Evolutionary conservation across 2,888 invertebrate genomes (phyloP).

Genomic region (Anthophora plumipes): DNA sequence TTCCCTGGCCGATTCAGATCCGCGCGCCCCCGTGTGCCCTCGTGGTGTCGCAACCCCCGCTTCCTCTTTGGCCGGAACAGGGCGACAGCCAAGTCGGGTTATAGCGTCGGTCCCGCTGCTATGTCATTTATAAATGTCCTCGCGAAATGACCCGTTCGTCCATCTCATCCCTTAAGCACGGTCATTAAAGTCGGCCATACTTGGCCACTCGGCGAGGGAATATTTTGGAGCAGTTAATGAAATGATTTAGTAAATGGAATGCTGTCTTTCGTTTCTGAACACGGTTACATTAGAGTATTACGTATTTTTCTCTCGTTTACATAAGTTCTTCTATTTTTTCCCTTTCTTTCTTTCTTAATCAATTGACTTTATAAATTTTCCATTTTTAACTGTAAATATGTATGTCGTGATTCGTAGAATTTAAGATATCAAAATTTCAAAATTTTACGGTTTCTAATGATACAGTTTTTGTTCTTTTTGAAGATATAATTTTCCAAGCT

Average conservation of each 20-base stretch:
- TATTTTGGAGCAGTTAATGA: conserved; percentile 58
- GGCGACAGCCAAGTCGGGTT: conserved; percentile 72
- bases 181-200: conserved; percentile 82
- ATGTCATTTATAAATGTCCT: conserved; percentile 84
- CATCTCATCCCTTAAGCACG: conserved; percentile 82
- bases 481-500: no score
- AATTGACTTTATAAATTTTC: neutral
- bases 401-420: no score
- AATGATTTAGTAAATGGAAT: conserved; percentile 57
- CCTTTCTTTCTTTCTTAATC: neutral
- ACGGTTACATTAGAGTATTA: neutral
- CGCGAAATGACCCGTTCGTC: conserved; percentile 84
- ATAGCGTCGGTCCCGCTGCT: conserved; percentile 78
- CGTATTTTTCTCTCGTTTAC: neutral
- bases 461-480: no score
- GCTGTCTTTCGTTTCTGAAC: neutral
- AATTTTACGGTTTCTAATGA: no score
- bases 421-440: no score
- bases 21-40: conserved; percentile 38
- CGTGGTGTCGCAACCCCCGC: conserved; percentile 51
- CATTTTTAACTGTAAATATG: no score
- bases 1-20: conserved; percentile 78
- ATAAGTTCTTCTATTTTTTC: neutral
- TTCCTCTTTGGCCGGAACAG: conserved; percentile 71
- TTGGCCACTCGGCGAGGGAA: conserved; percentile 48